Evolutionary conservation across 2,797 vertebrate species (phyloP).

Genomic region (Lepus oiostolus): DNA sequence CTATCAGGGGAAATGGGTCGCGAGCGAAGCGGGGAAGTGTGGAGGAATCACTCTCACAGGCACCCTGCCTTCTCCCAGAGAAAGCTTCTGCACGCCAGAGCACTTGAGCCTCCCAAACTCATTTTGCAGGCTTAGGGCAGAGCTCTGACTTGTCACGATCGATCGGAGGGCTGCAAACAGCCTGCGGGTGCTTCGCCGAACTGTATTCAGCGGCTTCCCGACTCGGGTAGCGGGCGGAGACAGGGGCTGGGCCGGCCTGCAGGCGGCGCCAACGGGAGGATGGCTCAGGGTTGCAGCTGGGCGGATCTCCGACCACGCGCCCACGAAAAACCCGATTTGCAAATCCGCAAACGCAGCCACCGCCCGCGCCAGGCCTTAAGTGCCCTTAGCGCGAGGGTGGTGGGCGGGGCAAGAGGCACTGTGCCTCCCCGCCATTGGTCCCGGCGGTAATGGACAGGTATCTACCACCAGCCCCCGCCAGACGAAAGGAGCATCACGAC

Average conservation of each 20-base stretch:
- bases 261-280: neutral
- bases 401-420: conserved; percentile 1
- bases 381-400: neutral
- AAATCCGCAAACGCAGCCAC: neutral
- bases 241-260: neutral
- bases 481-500: rapidly evolving
- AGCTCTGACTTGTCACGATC: neutral
- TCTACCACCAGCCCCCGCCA: neutral
- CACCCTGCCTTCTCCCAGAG: conserved; percentile 36
- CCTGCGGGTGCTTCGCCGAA: neutral
- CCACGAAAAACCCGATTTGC: neutral
- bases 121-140: neutral
- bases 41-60: neutral
- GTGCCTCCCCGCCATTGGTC: neutral
- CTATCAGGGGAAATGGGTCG: neutral
- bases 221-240: neutral
- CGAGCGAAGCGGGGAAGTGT: neutral
- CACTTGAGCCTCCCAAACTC: neutral
- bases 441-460: neutral
- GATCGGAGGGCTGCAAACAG: neutral
- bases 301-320: neutral
- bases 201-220: neutral
- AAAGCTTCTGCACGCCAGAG: neutral
- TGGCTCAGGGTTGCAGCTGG: neutral
- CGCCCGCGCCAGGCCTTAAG: neutral